Evolutionary conservation across 1,140 invertebrate species (phyloP).

Genomic region (Bicyclus anynana): DNA sequence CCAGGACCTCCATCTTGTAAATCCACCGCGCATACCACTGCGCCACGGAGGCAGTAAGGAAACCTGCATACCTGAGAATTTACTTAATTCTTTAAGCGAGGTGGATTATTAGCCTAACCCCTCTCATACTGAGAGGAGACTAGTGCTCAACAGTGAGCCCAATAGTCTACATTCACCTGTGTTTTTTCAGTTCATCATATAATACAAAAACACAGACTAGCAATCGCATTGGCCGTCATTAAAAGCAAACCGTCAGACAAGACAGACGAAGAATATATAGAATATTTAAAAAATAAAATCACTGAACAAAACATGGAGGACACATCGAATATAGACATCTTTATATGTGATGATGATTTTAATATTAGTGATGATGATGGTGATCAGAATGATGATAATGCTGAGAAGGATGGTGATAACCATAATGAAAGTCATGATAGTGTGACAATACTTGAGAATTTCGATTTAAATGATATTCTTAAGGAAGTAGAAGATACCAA

Average conservation of each 20-base stretch:
- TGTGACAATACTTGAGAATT: constrained; percentile 33
- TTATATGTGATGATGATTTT: constrained; percentile 44
- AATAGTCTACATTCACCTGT: no score
- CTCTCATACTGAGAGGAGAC: no score
- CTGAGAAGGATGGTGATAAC: neutral
- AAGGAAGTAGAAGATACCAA: neutral
- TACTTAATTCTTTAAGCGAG: no score
- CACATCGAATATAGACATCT: constrained; percentile 16
- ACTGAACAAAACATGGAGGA: constrained; percentile 17
- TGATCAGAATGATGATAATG: constrained; percentile 6
- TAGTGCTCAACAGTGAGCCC: no score
- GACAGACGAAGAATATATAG: constrained; percentile 26
- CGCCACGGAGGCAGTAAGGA: no score
- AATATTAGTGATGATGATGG: constrained; percentile 26
- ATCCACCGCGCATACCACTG: no score
- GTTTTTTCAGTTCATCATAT: constrained; percentile 12
- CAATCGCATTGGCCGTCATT: constrained; percentile 8
- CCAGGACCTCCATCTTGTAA: no score
- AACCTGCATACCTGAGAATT: no score
- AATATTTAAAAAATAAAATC: constrained; percentile 35
- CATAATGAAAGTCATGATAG: constrained; percentile 12
- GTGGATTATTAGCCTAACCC: no score
- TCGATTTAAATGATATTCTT: constrained; percentile 6
- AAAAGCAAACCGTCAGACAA: constrained; percentile 9
- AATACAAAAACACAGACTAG: constrained; percentile 11